Base-by-base conservation (phyloP, 2,888 invertebrate species). In the Nomada ferruginata region DNA sequence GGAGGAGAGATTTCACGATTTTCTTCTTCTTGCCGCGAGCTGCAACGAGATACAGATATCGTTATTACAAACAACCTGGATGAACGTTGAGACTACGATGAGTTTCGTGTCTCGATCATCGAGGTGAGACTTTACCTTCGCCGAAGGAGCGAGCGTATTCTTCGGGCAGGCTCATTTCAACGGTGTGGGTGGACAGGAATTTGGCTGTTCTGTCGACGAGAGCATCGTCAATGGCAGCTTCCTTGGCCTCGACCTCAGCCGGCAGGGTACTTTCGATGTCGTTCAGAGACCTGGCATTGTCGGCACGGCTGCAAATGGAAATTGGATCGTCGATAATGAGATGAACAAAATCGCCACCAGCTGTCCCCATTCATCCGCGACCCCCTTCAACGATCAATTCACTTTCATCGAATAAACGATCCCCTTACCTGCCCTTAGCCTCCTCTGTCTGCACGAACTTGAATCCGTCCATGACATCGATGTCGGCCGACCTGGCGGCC, bases 151-250 rank as follows among this genome's bases (percentile, higher is more conserved):
- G 95, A 91, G 96, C 96, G 92, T 97, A 95, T 89, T 96, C 96
- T 87, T 96, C 96, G 89, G 97, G 97, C 89, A 97, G 95, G 93
- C 97, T 97, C 90, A 97, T 96, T 92, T 97, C 97, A 60, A 97
- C 94, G 23, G 97, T 96, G 91, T 97, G 97, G 69, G 96, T 96
- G 90, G 96, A 96, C 86, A 97, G 95, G 93, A 97, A 96, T 89
- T 96, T 95, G 84, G 96, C 96, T 13, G 97, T 95, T 85, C 96
- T 96, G 91, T 97, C 97, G 84, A 97, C 94, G 73, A 97, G 94
- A 83, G 97, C 95, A 85, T 96, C 95, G 92, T 97, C 97, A 79
- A 97, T 95, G 90, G 96, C 96, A 77, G 95, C 95, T 92, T 97
- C 97, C 74, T 96, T 95, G 18, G 96, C 96, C 86, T 96, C 95